phyloP scores from a whole-genome alignment of 2,113 vertebrate species.

The Cercocebus atys region DNA sequence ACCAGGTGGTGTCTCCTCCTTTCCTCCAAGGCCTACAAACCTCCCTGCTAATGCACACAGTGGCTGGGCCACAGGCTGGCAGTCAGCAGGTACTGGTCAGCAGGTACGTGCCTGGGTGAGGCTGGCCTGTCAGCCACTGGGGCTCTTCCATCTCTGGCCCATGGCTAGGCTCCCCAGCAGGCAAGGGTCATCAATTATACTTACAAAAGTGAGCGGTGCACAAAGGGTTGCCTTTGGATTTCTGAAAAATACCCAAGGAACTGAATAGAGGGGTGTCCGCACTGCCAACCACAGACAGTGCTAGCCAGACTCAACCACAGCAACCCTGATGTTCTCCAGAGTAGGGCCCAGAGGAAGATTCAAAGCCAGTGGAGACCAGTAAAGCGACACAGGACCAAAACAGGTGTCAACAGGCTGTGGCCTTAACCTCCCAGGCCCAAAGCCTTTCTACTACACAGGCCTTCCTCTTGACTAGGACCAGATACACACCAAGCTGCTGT shows the following conservation, averaged over 20 bases:
- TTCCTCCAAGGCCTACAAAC: neutral
- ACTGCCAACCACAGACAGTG: neutral
- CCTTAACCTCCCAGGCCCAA: neutral
- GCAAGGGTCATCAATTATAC: neutral
- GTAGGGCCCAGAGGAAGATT: neutral
- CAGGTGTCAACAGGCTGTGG: neutral
- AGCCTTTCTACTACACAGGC: neutral
- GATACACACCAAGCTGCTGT: neutral
- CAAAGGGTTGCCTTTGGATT: neutral
- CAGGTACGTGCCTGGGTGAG: neutral
- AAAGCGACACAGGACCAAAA: neutral
- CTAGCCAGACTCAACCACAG: neutral
- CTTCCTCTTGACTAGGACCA: neutral
- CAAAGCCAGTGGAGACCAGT: neutral
- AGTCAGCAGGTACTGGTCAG: too few relatives aligned
- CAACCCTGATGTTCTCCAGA: neutral
- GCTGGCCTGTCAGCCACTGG: neutral
- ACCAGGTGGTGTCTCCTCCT: neutral
- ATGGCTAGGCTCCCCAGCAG: neutral
- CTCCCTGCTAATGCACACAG: neutral
- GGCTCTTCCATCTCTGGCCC: neutral
- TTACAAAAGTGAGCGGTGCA: neutral
- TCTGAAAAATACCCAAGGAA: neutral
- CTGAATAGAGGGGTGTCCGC: neutral
- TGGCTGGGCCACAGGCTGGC: neutral